A percentile compares a stretch with the other conserved stretches of the same genome.
These are phyloP conservation scores for Astatoreochromis straeleni DNA, from an alignment of 2,113 vertebrate genomes.

Conservation along the genomic window DNA sequence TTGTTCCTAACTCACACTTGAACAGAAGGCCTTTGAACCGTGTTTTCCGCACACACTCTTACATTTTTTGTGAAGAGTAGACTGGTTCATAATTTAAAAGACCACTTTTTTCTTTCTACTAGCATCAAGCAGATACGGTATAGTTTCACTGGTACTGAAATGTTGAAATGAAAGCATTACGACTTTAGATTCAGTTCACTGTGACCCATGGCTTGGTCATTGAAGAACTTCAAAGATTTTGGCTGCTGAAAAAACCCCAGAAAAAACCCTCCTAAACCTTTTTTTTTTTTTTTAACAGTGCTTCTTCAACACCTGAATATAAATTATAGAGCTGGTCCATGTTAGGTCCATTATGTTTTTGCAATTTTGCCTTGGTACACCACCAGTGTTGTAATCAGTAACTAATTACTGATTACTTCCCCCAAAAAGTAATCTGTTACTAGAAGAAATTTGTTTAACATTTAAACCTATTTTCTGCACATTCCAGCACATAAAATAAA, in stretches of 20 bases:
- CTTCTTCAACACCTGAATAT: neutral
- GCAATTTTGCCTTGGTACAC: neutral
- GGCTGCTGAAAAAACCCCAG: neutral
- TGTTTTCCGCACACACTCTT: neutral
- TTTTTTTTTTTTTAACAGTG: neutral
- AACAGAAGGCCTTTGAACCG: neutral
- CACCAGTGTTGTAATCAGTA: neutral
- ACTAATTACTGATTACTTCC: neutral
- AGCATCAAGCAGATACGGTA: neutral
- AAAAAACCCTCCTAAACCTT: neutral
- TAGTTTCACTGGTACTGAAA: neutral
- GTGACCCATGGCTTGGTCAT: neutral
- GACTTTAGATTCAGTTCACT: neutral
- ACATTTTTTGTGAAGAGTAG: neutral
- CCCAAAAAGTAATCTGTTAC: accelerated
- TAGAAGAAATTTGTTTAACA: neutral
- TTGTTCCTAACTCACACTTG: neutral
- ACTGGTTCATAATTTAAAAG: neutral
- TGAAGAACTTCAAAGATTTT: neutral
- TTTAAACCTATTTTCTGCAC: neutral
- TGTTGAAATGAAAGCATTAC: neutral
- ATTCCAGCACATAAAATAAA: neutral
- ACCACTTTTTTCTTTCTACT: neutral
- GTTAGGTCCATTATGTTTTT: neutral
- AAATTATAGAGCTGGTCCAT: neutral